Evolutionary conservation across 2,888 invertebrate species (phyloP).

Genomic region (Drosophila nr. perissopoda): DNA sequence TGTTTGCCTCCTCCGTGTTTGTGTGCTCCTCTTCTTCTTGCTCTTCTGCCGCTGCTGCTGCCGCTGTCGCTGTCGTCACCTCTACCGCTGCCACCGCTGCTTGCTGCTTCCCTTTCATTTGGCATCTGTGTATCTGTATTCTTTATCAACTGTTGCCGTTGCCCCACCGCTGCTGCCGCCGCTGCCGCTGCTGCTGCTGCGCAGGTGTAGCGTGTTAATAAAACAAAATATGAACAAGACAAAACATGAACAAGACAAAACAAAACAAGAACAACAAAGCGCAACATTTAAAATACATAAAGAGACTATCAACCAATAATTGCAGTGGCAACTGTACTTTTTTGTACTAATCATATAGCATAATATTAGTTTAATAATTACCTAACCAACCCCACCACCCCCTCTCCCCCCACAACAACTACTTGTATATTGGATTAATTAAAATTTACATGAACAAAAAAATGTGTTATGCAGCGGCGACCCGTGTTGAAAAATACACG

Average conservation of each 20-base stretch:
- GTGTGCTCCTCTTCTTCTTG: slow-evolving; percentile 51
- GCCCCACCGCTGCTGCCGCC: slow-evolving; percentile 56
- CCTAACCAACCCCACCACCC: slow-evolving; percentile 22
- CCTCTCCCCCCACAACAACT: slow-evolving; percentile 1
- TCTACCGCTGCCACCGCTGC: slow-evolving; percentile 32
- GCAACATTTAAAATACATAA: slow-evolving; percentile 54
- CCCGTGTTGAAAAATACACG: slow-evolving; percentile 47
- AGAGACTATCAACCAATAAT: slow-evolving; percentile 56
- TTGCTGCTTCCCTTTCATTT: slow-evolving; percentile 51
- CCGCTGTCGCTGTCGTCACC: slow-evolving; percentile 18
- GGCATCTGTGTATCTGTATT: slow-evolving; percentile 47
- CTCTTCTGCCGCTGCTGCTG: slow-evolving; percentile 35
- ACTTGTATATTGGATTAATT: slow-evolving; percentile 38
- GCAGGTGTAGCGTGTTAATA: slow-evolving; percentile 74
- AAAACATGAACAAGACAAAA: slow-evolving; percentile 41
- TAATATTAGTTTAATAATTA: slow-evolving; percentile 47
- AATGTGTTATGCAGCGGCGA: slow-evolving; percentile 41
- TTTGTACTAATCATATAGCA: slow-evolving; percentile 57
- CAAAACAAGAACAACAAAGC: slow-evolving; percentile 49
- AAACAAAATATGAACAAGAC: slow-evolving; percentile 57
- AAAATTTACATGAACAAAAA: slow-evolving; percentile 1
- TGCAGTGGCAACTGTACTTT: slow-evolving; percentile 68
- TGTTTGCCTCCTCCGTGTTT: slow-evolving; percentile 28
- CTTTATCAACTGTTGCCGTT: slow-evolving; percentile 62
- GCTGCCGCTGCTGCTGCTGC: slow-evolving; percentile 33